phyloP scores from a whole-genome alignment of 1,140 invertebrate species.

The Pinna nobilis region DNA sequence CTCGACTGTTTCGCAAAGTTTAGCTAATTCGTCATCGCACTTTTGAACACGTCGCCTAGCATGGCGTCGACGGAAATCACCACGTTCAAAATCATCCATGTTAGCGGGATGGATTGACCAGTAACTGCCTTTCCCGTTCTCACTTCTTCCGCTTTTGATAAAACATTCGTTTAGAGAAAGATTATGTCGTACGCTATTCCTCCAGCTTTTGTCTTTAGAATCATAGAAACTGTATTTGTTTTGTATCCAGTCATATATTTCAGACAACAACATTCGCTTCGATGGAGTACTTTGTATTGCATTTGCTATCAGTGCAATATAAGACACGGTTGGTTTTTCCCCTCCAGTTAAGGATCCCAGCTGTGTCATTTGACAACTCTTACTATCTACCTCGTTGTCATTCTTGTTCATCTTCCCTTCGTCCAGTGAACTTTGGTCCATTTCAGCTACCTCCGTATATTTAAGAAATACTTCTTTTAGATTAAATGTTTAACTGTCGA shows the following conservation, averaged over 20 bases:
- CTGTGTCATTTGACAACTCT: too few species aligned
- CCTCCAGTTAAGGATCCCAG: neutral
- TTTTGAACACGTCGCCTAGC: slow-evolving; percentile 94
- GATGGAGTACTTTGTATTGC: slow-evolving; percentile 96
- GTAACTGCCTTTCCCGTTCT: slow-evolving; percentile 96
- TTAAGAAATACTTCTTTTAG: too few species aligned
- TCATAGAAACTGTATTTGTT: slow-evolving; percentile 92
- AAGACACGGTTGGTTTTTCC: slow-evolving; percentile 95
- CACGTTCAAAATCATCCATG: slow-evolving; percentile 93
- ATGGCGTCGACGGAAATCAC: slow-evolving; percentile 93
- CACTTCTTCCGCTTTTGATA: slow-evolving; percentile 82
- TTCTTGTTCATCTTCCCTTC: too few species aligned
- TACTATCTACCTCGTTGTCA: too few species aligned
- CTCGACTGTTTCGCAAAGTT: slow-evolving; percentile 29
- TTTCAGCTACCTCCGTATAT: too few species aligned
- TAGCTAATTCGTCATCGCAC: slow-evolving; percentile 50
- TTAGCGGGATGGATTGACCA: slow-evolving; percentile 98
- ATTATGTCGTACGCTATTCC: slow-evolving; percentile 75
- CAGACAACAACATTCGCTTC: slow-evolving; percentile 94
- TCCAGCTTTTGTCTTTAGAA: slow-evolving; percentile 84
- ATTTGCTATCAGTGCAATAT: slow-evolving; percentile 92
- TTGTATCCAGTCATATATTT: slow-evolving; percentile 88
- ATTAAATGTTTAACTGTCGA: too few species aligned
- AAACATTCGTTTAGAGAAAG: slow-evolving; percentile 76
- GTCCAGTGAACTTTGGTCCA: too few species aligned